These are phyloP conservation scores for Hiodon alosoides DNA, from an alignment of 2,113 vertebrate genomes.

Conservation along the genomic window DNA sequence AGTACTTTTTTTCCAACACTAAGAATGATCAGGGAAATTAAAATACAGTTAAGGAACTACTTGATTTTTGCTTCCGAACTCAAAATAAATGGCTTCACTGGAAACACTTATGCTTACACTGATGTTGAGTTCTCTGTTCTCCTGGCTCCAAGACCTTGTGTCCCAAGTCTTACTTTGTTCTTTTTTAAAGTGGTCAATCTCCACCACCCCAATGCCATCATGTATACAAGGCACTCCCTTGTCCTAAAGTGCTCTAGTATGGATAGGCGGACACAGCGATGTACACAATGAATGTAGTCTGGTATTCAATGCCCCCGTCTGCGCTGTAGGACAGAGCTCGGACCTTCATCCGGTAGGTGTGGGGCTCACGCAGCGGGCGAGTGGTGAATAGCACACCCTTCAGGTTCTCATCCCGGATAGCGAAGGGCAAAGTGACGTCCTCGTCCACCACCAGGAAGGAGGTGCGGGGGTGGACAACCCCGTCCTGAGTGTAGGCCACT, in stretches of 20 bases:
- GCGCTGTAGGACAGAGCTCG: slow-evolving; percentile 77
- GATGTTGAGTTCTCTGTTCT: slow-evolving; percentile 26
- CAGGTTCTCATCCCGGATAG: slow-evolving; percentile 84
- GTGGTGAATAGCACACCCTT: slow-evolving; percentile 92
- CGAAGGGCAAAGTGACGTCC: slow-evolving; percentile 74
- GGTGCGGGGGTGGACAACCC: slow-evolving; percentile 87
- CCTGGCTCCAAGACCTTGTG: slow-evolving; percentile 28
- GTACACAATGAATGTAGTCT: slow-evolving; percentile 95
- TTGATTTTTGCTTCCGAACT: slow-evolving; percentile 21
- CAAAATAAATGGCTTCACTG: slow-evolving; percentile 3
- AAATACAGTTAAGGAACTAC: slow-evolving; percentile 27
- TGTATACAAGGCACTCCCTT: slow-evolving; percentile 12
- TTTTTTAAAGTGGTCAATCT: slow-evolving; percentile 39
- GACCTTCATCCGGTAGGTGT: slow-evolving; percentile 87
- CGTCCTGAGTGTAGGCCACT: slow-evolving; percentile 91
- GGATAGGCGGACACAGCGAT: slow-evolving; percentile 93
- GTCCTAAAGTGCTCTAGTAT: slow-evolving; percentile 69
- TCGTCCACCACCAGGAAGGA: slow-evolving; percentile 77
- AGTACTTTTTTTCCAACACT: slow-evolving; percentile 4
- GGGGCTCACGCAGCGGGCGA: slow-evolving; percentile 66
- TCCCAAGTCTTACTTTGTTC: slow-evolving; percentile 18
- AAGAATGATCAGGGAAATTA: slow-evolving; percentile 9
- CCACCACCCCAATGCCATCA: slow-evolving; percentile 28
- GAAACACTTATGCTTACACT: slow-evolving; percentile 22
- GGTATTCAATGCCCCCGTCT: slow-evolving; percentile 81